These are phyloP conservation scores for Meiosimyza decipiens DNA, from an alignment of 2,888 invertebrate genomes.

Conservation along the genomic window DNA sequence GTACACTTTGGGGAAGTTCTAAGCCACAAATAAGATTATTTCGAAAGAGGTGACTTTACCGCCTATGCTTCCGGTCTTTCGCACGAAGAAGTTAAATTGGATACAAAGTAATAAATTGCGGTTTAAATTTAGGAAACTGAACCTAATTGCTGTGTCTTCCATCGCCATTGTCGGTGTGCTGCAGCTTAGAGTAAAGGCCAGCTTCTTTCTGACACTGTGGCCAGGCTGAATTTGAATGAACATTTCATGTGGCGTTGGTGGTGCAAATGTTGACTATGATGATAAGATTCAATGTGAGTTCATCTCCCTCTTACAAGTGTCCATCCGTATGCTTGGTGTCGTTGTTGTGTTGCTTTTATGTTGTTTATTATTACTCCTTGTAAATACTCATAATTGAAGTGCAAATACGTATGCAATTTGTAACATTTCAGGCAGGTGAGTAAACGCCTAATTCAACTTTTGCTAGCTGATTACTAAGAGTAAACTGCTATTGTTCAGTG, in stretches of 20 bases:
- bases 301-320: too few species aligned
- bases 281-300: too few species aligned
- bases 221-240: too few species aligned
- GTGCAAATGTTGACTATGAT: too few species aligned
- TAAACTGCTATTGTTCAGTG: too few species aligned
- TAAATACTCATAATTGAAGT: conserved; percentile 31
- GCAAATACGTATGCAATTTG: conserved; percentile 31
- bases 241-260: too few species aligned
- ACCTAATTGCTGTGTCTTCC: conserved; percentile 44
- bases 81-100: conserved; percentile 47
- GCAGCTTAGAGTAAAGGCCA: too few species aligned
- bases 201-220: too few species aligned
- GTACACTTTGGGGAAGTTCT: neutral
- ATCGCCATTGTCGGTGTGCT: neutral
- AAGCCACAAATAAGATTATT: conserved; percentile 7
- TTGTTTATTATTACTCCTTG: neutral
- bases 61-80: conserved; percentile 4
- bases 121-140: conserved; percentile 41
- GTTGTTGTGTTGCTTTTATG: neutral
- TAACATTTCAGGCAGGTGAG: conserved; percentile 16
- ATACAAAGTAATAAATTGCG: conserved; percentile 50
- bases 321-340: too few species aligned
- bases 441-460: neutral
- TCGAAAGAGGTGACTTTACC: neutral
- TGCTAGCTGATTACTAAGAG: too few species aligned